Conservation (phyloP, 2,888 invertebrate genomes). For the Euclidia mi region DNA sequence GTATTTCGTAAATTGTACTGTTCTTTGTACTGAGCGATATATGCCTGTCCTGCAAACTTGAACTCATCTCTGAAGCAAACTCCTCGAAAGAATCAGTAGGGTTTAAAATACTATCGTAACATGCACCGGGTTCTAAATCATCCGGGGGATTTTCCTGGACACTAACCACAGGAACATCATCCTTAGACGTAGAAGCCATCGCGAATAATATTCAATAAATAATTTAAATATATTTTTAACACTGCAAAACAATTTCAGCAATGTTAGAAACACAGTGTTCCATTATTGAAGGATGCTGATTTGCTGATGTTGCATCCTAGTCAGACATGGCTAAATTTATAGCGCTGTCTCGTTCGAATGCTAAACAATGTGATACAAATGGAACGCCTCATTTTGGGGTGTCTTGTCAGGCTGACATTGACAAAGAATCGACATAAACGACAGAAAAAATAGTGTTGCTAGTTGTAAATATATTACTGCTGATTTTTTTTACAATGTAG, state of each 20-base stretch:
- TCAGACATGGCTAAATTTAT: background rate
- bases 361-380: background rate
- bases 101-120: slow-evolving; percentile 92
- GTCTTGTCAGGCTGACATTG: slow-evolving; percentile 32
- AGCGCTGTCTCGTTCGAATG: slow-evolving; percentile 4
- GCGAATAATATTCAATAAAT: slow-evolving; percentile 34
- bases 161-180: slow-evolving; percentile 56
- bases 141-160: slow-evolving; percentile 64
- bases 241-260: slow-evolving; percentile 41
- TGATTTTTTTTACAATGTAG: no score
- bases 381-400: slow-evolving; percentile 35
- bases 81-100: slow-evolving; percentile 93
- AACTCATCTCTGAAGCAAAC: slow-evolving; percentile 91
- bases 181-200: slow-evolving; percentile 85
- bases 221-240: slow-evolving; percentile 34
- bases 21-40: slow-evolving; percentile 83
- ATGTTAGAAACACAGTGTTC: slow-evolving; percentile 21
- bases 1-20: slow-evolving; percentile 91
- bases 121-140: slow-evolving; percentile 84
- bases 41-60: slow-evolving; percentile 90
- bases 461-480: no score
- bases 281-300: slow-evolving; percentile 3
- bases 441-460: no score
- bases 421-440: no score
- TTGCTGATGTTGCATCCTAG: slow-evolving; percentile 14